Conservation (phyloP, 2,797 vertebrate species). For the Acanthurus lineatus region DNA sequence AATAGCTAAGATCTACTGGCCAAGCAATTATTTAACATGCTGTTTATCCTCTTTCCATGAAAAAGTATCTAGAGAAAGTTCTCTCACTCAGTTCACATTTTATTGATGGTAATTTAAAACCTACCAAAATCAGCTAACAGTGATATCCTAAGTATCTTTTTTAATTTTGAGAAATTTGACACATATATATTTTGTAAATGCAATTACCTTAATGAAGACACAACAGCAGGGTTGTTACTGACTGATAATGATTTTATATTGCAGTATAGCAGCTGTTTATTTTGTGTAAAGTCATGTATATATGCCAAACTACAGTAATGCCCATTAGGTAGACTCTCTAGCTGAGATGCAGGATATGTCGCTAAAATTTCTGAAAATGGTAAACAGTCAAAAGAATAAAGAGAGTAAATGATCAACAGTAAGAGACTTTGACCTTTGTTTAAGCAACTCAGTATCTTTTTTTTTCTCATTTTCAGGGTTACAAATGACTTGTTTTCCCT, state of each 20-base stretch:
- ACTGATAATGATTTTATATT: neutral
- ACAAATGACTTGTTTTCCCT: neutral
- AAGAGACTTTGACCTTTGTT: constrained; percentile 62
- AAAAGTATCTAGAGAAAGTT: neutral
- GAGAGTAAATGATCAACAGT: constrained; percentile 66
- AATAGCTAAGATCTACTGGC: too few relatives aligned
- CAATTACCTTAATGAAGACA: too few relatives aligned
- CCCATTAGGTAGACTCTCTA: neutral
- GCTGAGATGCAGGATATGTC: neutral
- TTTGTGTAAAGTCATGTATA: neutral
- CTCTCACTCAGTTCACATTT: neutral
- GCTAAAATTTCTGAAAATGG: constrained; percentile 24
- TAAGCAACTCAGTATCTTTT: neutral
- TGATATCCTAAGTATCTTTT: neutral
- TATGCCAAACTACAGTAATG: neutral
- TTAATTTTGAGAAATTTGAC: neutral
- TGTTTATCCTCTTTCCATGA: neutral
- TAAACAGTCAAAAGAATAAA: constrained; percentile 41
- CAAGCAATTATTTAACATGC: neutral
- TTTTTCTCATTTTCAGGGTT: neutral
- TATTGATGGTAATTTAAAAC: neutral
- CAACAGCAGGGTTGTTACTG: neutral
- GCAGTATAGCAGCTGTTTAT: neutral
- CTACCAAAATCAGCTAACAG: neutral
- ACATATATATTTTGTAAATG: too few relatives aligned